Base-by-base conservation (phyloP, 2,797 vertebrate species). In the Lacerta agilis region DNA sequence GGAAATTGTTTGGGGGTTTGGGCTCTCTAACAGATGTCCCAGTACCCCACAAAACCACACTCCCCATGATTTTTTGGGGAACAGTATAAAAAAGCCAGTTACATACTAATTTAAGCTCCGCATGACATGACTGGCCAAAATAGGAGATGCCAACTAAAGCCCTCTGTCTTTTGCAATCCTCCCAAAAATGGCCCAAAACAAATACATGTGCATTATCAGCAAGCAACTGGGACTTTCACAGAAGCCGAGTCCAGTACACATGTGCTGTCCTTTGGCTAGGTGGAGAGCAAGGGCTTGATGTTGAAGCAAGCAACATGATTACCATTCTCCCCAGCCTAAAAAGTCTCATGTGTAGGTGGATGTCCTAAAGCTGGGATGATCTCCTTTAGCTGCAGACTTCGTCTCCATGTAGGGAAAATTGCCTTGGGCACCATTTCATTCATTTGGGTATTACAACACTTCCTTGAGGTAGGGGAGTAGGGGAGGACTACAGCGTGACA, bases 1-100 rank as follows among this genome's bases (percentile, higher is more conserved):
- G 89, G 20, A 95, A 97, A 87, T 94, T 97, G 87, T 41, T 93
- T 97, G 90, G 97, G 97, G 88, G 6, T 4, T 20, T 58, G 78
- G 25, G 29, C 77, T 27, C 97, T 91, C 17, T 45, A 77, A 66
- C 10, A 67, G 84, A 25, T 67, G 33, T 9, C 20, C 45, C 23
- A 10, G 17, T n/a, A 18, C 17, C 33, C 2, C 15, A 18, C 18
- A 66, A 43, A 64, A 66, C 25, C 5, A 66, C 17, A 43, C 8
- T 33, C 27, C 9, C 20, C 18, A 71, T 20, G 4, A 61, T 23
- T 77, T 8, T 3, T 33, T 66, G 23, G 15, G 58, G 27, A 67
- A 67, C 13, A n/a, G 11, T 75, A 33, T 20, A 27, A 13, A 25
- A 27, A 7, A 43, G 29, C 13, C n/a, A 61, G n/a, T 36, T 36